Evolutionary conservation across 2,113 vertebrate species (phyloP), one percentile per base, ranked within the genome.

Genomic region (Notiomystis cincta): DNA sequence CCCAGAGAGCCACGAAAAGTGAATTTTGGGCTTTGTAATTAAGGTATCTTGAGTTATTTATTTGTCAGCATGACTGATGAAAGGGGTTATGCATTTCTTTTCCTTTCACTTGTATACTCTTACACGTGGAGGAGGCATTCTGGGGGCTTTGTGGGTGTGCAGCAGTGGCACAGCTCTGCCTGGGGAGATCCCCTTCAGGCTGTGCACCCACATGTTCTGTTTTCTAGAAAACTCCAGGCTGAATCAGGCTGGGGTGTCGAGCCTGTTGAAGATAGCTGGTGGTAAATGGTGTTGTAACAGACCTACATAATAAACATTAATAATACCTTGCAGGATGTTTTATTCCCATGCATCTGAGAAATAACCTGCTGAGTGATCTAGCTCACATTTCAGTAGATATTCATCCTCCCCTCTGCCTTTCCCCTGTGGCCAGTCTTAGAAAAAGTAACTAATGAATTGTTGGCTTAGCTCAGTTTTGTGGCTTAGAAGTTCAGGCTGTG

Each of bases 41-140:
- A 94, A 96, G 92, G 10, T 62, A 51, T 10, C 62, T 90, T 16
- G 82, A 86, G 71, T 81, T 77, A 66, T 81, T 94, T 95, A 70
- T 94, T 90, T 96, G 62, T 90, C 87, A 73, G 40, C 67, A 30
- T 96, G 93, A 86, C 76, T 94, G 66, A 95, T 90, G 85, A 51
- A 60, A 62, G 44, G 50, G 27, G 2, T 61, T 47, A 14, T 20
- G 47, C 17, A 7, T 75, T 81, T 47, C 1, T 13, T 48, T 78
- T 90, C 51, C 47, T 56, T 80, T 69, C 60, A 14, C 38, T 25
- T 67, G 42, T 40, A 1, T 0, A 1, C 38, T 80, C 15, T 10
- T 51, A 45, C 18, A 11, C 0, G 0, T 22, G 42, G 87, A 58
- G 73, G 61, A 58, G 73, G 61, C 31, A 6, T 84, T 92, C 20